A percentile compares a stretch with the other conserved stretches of the same genome.
phyloP scores from a whole-genome alignment of 2,888 invertebrate genomes.

The Pogonocherus hispidulus region DNA sequence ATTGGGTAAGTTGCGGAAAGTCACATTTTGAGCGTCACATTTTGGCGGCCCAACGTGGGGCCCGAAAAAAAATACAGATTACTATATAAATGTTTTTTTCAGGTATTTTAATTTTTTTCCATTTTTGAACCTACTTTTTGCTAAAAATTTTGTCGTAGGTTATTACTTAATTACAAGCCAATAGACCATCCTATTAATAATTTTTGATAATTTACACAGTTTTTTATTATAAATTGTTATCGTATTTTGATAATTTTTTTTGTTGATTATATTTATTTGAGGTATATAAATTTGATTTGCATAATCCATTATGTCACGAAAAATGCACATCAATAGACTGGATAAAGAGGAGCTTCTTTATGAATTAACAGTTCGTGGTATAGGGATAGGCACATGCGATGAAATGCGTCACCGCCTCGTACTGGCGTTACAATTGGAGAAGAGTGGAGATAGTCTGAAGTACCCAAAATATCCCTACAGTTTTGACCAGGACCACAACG shows the following conservation, averaged over 20 bases:
- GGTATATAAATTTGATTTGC: background rate
- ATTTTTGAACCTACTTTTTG: background rate
- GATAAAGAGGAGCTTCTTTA: slow-evolving; percentile 22
- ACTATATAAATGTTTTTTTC: background rate
- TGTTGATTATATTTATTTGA: background rate
- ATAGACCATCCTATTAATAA: no score
- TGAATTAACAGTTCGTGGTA: slow-evolving; percentile 19
- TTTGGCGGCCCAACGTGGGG: slow-evolving; percentile 12
- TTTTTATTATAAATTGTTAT: no score
- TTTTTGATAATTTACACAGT: no score
- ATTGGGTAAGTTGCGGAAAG: background rate
- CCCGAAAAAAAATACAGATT: background rate
- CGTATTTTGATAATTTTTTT: background rate
- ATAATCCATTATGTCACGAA: background rate
- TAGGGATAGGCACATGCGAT: slow-evolving; percentile 1
- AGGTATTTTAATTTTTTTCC: no score
- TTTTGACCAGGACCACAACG: slow-evolving; percentile 24
- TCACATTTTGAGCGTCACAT: background rate
- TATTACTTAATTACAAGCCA: no score
- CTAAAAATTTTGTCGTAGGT: background rate
- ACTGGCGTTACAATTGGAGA: slow-evolving; percentile 21
- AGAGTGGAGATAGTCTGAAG: slow-evolving; percentile 30
- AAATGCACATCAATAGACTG: slow-evolving; percentile 12
- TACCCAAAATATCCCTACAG: slow-evolving; percentile 33
- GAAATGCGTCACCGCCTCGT: background rate